Evolutionary conservation across 2,888 invertebrate genomes (phyloP), one percentile per base, ranked within the genome.

Genomic region (Spodoptera littoralis): DNA sequence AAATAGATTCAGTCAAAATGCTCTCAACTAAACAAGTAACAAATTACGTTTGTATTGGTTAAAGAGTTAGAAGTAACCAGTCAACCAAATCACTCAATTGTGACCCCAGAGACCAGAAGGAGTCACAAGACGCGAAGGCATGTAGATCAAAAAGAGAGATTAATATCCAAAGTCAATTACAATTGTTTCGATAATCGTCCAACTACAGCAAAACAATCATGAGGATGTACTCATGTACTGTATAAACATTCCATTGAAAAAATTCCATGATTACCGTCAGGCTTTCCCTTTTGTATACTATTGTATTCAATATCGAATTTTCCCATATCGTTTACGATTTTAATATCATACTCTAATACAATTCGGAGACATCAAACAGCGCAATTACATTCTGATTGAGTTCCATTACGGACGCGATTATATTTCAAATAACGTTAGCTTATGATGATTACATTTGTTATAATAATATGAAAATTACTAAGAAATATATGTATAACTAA

Each of bases 321-420:
- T 63, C 59, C 51, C 47, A 68, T 66, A 68, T 66, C 58, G 56
- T 67, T 66, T 60, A 69, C 49, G 51, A 68, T 68, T 70, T 65
- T 68, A 73, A 64, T 79, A 76, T 65, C 55, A 59, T 74, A 24
- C 43, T 47, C 41, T 72, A 78, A 71, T 66, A 72, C 54, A 62
- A 66, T 65, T 62, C 53, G 62, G 48, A 75, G 65, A 75, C 70
- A 75, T 75, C 64, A 80, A 75, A 78, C 75, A 54, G 50, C 58
- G 69, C 73, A 70, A 80, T 77, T 72, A 73, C 56, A 42, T 18
- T 59, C 54, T 69, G 72, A 74, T 75, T 80, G 73, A 78, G 65
- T 80, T 66, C 62, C 59, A 75, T 78, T 68, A 77, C 47, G 48
- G 41, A 45, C 62, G 45, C 57, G 60, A 79, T 79, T 77, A 78